These are phyloP conservation scores for Hirtodrosophila confusa DNA, from an alignment of 2,888 invertebrate species.

Conservation along the genomic window DNA sequence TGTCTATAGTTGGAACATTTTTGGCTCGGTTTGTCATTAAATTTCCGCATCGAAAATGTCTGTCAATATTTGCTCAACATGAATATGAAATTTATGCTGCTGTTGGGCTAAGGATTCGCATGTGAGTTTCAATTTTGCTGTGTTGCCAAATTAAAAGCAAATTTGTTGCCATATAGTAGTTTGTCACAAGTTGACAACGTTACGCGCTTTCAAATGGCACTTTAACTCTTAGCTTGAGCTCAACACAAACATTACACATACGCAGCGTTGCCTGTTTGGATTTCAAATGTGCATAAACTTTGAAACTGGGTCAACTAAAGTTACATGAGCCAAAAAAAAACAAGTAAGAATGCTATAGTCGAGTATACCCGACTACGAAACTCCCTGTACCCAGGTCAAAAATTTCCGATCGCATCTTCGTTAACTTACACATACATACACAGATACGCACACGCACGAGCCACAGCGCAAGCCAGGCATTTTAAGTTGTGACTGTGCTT, in stretches of 20 bases:
- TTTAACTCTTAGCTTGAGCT: slow-evolving; percentile 47
- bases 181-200: slow-evolving; percentile 23
- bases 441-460: too few relatives aligned
- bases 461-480: too few relatives aligned
- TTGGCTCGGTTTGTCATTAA: slow-evolving; percentile 53
- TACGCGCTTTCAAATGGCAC: slow-evolving; percentile 21
- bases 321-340: slow-evolving; percentile 25
- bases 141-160: slow-evolving; percentile 67
- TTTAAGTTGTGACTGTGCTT: too few relatives aligned
- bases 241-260: slow-evolving; percentile 65
- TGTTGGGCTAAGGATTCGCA: slow-evolving; percentile 15
- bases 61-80: slow-evolving; percentile 41
- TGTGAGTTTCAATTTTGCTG: slow-evolving; percentile 25
- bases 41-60: background rate
- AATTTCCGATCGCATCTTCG: too few relatives aligned
- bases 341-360: too few relatives aligned
- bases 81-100: slow-evolving; percentile 38
- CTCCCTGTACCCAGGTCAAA: too few relatives aligned
- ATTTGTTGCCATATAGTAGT: slow-evolving; percentile 43
- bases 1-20: slow-evolving; percentile 40
- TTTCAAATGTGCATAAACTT: slow-evolving; percentile 57
- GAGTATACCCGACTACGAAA: too few relatives aligned
- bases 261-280: slow-evolving; percentile 63
- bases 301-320: slow-evolving; percentile 58
- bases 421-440: too few relatives aligned